Evolutionary conservation across 2,797 vertebrate genomes (phyloP), one percentile per base, ranked within the genome.

Genomic region (Valencia hispanica): DNA sequence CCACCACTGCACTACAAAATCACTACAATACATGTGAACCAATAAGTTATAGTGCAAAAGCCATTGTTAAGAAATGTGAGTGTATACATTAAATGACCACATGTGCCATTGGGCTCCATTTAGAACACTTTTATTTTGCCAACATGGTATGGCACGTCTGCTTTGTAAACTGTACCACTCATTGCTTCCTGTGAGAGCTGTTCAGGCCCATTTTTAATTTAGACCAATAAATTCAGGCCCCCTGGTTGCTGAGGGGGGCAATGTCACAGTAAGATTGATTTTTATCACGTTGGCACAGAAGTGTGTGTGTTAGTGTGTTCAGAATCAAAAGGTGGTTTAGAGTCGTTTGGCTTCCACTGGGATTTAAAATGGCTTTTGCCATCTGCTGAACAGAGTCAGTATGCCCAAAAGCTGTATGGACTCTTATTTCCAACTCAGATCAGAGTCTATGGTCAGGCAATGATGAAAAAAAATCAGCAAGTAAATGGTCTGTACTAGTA

Each of bases 231-330:
- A 93, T 93, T 91, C 89, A 88, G 85, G 81, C 78, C 82, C 55
- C 80, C 78, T 77, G 55, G 91, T 76, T 92, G 88, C 90, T 75
- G 76, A 79, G 90, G 93, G 92, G 92, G 80, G 75, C 75, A 83
- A 89, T 94, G 94, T 94, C 94, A 93, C 69, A 72, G 73, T 73
- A 93, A 94, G 94, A 95, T 94, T 93, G 94, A 95, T 95, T 92
- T 92, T 92, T 90, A 93, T 84, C 27, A 86, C 77, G 74, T 94
- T 85, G 80, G 76, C 68, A 74, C 85, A 81, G 81, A 84, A 90
- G 83, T 90, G 89, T 88, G 86, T 87, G 80, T 90, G 80, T 15
- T 74, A 79, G 87, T 82, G 86, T 87, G 81, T 65, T 25, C 61
- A 77, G 81, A 74, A 82, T 89, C 85, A 87, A 83, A 88, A 82